Percentiles rank a stretch among this genome's conserved stretches.
Evolutionary conservation across 2,113 vertebrate genomes (phyloP).

Genomic region (Macaca fascicularis): DNA sequence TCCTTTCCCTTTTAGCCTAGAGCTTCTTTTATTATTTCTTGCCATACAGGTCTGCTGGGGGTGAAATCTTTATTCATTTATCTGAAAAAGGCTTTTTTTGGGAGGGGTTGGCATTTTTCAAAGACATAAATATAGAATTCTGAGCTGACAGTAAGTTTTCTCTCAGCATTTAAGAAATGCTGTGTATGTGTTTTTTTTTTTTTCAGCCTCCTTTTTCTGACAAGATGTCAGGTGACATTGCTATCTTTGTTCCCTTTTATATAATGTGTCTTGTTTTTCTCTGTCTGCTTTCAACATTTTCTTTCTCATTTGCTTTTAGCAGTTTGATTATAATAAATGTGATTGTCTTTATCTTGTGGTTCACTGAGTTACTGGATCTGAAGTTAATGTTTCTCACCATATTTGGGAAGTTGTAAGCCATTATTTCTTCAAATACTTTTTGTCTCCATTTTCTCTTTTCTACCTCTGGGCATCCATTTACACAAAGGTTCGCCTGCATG

Average conservation of each 20-base stretch:
- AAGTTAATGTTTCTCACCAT: not conserved
- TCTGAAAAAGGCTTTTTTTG: not conserved
- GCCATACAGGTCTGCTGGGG: not conserved
- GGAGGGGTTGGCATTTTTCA: not conserved
- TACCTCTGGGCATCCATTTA: not conserved
- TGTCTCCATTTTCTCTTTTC: not conserved
- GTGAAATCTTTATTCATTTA: constrained; percentile 7
- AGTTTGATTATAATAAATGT: not conserved
- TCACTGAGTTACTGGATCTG: not conserved
- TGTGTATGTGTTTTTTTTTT: not conserved
- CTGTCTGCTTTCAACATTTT: constrained; percentile 6
- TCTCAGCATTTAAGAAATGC: not conserved
- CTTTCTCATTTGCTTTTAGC: constrained; percentile 20
- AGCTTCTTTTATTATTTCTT: constrained; percentile 4
- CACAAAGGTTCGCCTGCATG: not conserved
- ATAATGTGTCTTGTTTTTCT: not conserved
- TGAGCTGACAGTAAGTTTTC: constrained; percentile 7
- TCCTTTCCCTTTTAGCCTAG: not conserved
- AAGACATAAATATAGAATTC: not conserved
- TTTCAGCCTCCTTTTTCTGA: not conserved
- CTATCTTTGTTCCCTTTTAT: not conserved
- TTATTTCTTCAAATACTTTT: constrained; percentile 40
- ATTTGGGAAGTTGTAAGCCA: not conserved
- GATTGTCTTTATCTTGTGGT: not conserved
- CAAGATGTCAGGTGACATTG: not conserved